Evolutionary conservation across 2,797 vertebrate species (phyloP).

Genomic region (Pangasius krempfi): DNA sequence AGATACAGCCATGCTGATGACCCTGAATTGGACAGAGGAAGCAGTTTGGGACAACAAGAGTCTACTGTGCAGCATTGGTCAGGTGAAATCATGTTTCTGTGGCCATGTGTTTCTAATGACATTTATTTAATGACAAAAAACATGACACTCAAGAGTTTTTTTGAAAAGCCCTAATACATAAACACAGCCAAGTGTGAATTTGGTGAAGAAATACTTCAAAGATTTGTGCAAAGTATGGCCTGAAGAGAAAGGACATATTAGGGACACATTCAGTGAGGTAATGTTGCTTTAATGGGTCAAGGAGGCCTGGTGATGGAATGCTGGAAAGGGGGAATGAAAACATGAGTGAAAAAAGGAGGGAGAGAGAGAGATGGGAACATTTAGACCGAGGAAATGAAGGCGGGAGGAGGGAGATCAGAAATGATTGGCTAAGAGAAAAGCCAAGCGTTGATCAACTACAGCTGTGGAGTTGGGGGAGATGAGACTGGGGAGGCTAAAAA

Average conservation of each 20-base stretch:
- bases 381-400: constrained; percentile 56
- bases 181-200: not conserved
- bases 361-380: constrained; percentile 64
- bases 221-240: not conserved
- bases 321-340: constrained; percentile 22
- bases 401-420: constrained; percentile 60
- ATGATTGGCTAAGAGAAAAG: constrained; percentile 44
- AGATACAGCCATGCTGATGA: not conserved
- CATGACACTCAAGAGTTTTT: not conserved
- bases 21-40: constrained; percentile 1
- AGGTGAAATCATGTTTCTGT: constrained; percentile 6
- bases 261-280: constrained; percentile 33
- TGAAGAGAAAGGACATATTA: constrained; percentile 1
- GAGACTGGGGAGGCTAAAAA: constrained; percentile 22
- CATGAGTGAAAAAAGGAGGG: constrained; percentile 5
- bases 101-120: not conserved
- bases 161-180: not conserved
- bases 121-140: not conserved
- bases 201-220: not conserved
- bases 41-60: not conserved
- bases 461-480: constrained; percentile 65
- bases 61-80: not conserved
- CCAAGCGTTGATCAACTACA: constrained; percentile 74
- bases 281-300: constrained; percentile 40
- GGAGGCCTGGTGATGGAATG: constrained; percentile 22